Evolutionary conservation across 2,888 invertebrate genomes (phyloP), one percentile per base, ranked within the genome.

Genomic region (Laothoe populi): DNA sequence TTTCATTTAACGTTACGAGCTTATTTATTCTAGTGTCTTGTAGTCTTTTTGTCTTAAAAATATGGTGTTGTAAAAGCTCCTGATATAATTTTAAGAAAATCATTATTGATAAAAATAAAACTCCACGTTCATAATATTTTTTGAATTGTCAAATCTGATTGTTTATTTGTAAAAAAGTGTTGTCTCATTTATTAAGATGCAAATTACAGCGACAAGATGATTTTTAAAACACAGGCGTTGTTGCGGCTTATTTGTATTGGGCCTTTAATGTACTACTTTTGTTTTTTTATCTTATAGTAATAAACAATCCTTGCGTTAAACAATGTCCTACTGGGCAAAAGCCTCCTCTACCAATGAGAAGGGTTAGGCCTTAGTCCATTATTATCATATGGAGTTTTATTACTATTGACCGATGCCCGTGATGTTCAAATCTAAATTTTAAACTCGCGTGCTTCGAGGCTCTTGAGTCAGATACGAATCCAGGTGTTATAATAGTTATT

Each of bases 21-120:
- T 90, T 90, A 89, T 90, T 84, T 90, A 86, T 73, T 78, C 73
- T 87, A 88, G 82, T 73, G 71, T 74, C 78, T 77, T 70, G 69
- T 70, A 70, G 62, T 64, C 63, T 65, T 62, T 69, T 70, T 70
- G 40, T 63, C 11, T 72, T 58, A 65, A 65, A 35, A 23, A 21
- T 21, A 44, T 49, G 46, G n/a, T 38, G 48, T 49, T 60, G 8
- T 11, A 10, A 40, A 5, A 10, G 1, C 10, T 38, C 5, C n/a
- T 48, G 48, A 8, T 48, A n/a, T n/a, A 48, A 48, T 26, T 13
- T 48, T 24, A 48, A 26, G 4, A 24, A 19, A 45, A 21, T 48
- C 13, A 13, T 19, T 23, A 19, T 46, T 24, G n/a, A 26, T 48
- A 7, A n/a, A 24, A 48, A 48, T 5, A 4, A 48, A 24, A 48